phyloP scores from a whole-genome alignment of 2,888 invertebrate species.

The Tyria jacobaeae region DNA sequence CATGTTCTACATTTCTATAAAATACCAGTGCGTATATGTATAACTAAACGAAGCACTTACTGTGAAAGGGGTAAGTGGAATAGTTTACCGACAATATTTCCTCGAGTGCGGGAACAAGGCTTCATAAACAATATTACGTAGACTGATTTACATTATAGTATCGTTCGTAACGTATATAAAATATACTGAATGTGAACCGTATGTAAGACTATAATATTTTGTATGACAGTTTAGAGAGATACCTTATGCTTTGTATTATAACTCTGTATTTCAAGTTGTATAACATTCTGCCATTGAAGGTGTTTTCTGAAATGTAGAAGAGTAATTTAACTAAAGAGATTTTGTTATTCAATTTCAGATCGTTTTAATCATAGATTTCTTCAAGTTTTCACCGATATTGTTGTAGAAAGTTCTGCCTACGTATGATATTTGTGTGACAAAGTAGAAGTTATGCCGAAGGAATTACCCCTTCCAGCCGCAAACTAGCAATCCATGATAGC shows the following conservation, averaged over 20 bases:
- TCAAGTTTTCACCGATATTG: no score
- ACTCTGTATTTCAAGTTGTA: background rate
- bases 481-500: no score
- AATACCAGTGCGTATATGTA: background rate
- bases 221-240: no score
- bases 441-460: no score
- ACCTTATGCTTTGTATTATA: background rate
- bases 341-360: background rate
- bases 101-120: constrained; percentile 25
- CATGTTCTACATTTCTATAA: background rate
- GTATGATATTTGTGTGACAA: no score
- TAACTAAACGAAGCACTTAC: constrained; percentile 14
- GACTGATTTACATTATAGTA: constrained; percentile 37
- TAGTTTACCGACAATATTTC: constrained; percentile 39
- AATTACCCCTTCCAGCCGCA: no score
- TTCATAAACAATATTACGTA: constrained; percentile 39
- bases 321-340: no score
- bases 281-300: background rate
- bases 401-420: no score
- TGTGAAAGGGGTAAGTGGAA: constrained; percentile 31
- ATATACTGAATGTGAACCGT: background rate
- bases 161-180: constrained; percentile 1
- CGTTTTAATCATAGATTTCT: background rate
- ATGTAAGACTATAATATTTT: no score
- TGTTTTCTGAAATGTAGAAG: background rate